Conservation (phyloP, 2,888 invertebrate species). For the Apotomis betuletana region DNA sequence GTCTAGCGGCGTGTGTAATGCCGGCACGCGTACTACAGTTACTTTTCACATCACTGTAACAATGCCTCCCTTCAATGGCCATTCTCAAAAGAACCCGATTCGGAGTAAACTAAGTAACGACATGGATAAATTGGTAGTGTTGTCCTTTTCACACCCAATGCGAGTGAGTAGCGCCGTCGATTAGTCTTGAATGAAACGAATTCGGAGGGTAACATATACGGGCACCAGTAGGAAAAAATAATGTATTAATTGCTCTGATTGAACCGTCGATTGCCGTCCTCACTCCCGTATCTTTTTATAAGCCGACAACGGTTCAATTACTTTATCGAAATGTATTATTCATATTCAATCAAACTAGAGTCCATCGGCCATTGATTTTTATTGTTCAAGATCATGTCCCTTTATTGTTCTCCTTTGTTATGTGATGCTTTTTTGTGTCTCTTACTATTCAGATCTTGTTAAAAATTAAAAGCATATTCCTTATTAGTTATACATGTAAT, state of each 20-base stretch:
- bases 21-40: constrained; percentile 63
- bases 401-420: constrained; percentile 33
- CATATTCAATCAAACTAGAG: constrained; percentile 39
- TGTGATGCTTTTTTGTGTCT: constrained; percentile 18
- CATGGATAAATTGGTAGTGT: constrained; percentile 26
- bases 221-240: constrained; percentile 36
- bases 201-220: constrained; percentile 33
- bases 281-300: constrained; percentile 42
- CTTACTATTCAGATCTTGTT: constrained; percentile 3
- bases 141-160: constrained; percentile 32
- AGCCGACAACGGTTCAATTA: constrained; percentile 39
- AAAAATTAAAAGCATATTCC: constrained; percentile 2
- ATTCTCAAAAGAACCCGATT: constrained; percentile 27
- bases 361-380: constrained; percentile 32
- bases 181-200: constrained; percentile 34
- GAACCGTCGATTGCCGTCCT: constrained; percentile 38
- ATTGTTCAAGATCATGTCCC: constrained; percentile 32
- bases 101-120: constrained; percentile 15
- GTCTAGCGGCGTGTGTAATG: constrained; percentile 54
- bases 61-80: constrained; percentile 36
- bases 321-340: constrained; percentile 39
- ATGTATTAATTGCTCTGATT: constrained; percentile 40
- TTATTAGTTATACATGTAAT: constrained; percentile 1
- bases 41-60: constrained; percentile 63
- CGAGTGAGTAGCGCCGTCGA: constrained; percentile 25